Base-by-base conservation (phyloP, 1,140 invertebrate genomes). In the Cydia fagiglandana region DNA sequence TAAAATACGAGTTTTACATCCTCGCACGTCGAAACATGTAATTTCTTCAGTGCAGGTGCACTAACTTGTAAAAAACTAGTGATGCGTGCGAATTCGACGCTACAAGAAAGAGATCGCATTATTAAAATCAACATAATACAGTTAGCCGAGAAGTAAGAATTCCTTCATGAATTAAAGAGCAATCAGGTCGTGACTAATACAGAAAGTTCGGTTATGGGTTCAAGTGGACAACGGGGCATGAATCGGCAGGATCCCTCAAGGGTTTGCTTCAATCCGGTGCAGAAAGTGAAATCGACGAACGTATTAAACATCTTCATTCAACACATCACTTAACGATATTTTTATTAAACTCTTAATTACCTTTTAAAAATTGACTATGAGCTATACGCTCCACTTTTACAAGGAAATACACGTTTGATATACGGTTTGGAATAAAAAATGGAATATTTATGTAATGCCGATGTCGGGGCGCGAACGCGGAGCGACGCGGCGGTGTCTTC, bases 401-500 rank as follows among this genome's bases (percentile, higher is more conserved):
- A 30, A 70, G 56, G 56, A 70, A 34, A 50, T 75, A 73, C 68
- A 75, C 53, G 61, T 50, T 64, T 74, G 68, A 75, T 56, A 75
- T 34, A 64, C 28, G 20, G 64, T 68, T 77, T 47, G 34, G 56
- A 74, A 75, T 76, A 24, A 73, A 81, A 78, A 83, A 83, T 82
- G 83, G 81, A 80, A 82, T 82, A 83, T 83, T 83, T 81, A 83
- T 81, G 75, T 82, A 82, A 80, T 78, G 38, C 64, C 20, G 66
- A 70, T 24, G 77, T 70, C 68, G 61, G 74, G 38, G 73, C 64
- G 75, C 56, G 56, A 61, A 15, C 50, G 47, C 66, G 75, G 38
- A 83, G 13, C 66, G 66, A 41, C 30, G 66, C 86, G 83, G 83
- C 78, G 61, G 47, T 74, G 45, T 81, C 68, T 78, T 81, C 79